A percentile compares a stretch with the other conserved stretches of the same genome.
Evolutionary conservation across 2,888 invertebrate species (phyloP).

Genomic region (Drosophila borealis): DNA sequence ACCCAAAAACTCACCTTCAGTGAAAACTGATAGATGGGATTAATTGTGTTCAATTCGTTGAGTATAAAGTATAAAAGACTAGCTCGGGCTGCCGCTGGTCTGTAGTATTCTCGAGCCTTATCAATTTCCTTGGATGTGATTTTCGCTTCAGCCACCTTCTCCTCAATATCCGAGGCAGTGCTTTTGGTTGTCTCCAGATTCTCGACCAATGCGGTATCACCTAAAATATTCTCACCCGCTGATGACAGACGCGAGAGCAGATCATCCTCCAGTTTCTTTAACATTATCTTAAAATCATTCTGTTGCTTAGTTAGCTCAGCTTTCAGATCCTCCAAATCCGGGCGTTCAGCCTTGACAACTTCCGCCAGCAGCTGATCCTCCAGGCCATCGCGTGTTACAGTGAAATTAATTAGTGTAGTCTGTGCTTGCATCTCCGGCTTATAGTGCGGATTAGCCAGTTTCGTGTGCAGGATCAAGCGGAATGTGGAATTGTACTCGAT

Average conservation of each 20-base stretch:
- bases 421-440: conserved; percentile 99
- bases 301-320: conserved; percentile 98
- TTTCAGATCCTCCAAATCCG: conserved; percentile 97
- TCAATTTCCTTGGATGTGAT: conserved; percentile 96
- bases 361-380: conserved; percentile 98
- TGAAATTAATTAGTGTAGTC: conserved; percentile 98
- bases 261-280: conserved; percentile 97
- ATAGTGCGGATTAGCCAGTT: conserved; percentile 98
- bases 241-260: conserved; percentile 95
- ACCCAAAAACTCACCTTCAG: conserved; percentile 88
- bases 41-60: conserved; percentile 97
- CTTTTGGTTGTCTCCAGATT: conserved; percentile 98
- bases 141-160: conserved; percentile 96
- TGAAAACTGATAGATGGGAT: conserved; percentile 98
- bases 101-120: conserved; percentile 93
- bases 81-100: conserved; percentile 93
- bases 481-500: conserved; percentile 96
- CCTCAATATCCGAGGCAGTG: conserved; percentile 97
- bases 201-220: conserved; percentile 97
- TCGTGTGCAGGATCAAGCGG: conserved; percentile 95
- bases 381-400: conserved; percentile 97
- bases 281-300: conserved; percentile 97
- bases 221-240: conserved; percentile 96
- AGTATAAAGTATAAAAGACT: conserved; percentile 97
- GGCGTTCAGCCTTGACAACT: conserved; percentile 98